These are phyloP conservation scores for Syngnathus typhle DNA, from an alignment of 2,113 vertebrate genomes.

Conservation along the genomic window DNA sequence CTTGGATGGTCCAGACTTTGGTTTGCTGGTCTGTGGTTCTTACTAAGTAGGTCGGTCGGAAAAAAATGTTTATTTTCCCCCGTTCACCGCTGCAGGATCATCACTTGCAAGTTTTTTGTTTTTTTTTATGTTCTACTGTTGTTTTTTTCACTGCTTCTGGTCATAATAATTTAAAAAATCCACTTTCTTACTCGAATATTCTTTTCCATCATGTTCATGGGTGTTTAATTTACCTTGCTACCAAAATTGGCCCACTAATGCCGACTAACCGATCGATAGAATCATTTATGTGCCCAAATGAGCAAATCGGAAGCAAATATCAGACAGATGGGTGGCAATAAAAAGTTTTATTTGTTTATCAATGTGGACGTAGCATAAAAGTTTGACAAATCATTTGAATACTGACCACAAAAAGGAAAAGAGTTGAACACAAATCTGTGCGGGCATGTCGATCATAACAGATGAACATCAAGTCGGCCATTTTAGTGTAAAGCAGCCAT, in stretches of 20 bases:
- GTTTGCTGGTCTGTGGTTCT: conserved; percentile 54
- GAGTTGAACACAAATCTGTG: neutral
- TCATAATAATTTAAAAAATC: too few species aligned
- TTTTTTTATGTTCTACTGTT: conserved; percentile 20
- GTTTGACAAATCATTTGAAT: neutral
- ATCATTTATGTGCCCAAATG: neutral
- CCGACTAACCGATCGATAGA: too few species aligned
- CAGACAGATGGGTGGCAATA: neutral
- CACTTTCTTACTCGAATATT: neutral
- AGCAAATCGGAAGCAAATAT: neutral
- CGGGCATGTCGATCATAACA: neutral
- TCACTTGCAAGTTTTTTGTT: conserved; percentile 21
- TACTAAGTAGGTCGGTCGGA: conserved; percentile 52
- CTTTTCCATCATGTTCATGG: neutral
- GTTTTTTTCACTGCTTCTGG: conserved; percentile 15
- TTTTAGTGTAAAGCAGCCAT: neutral
- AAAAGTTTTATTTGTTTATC: neutral
- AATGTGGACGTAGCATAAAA: neutral
- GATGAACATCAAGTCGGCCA: neutral
- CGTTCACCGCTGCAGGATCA: conserved; percentile 14
- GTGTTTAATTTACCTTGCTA: neutral
- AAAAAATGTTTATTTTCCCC: conserved; percentile 10
- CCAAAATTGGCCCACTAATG: neutral
- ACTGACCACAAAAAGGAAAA: neutral
- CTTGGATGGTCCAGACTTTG: conserved; percentile 36